Evolutionary conservation across 2,888 invertebrate genomes (phyloP).

Genomic region (Meghimatium bilineatum): DNA sequence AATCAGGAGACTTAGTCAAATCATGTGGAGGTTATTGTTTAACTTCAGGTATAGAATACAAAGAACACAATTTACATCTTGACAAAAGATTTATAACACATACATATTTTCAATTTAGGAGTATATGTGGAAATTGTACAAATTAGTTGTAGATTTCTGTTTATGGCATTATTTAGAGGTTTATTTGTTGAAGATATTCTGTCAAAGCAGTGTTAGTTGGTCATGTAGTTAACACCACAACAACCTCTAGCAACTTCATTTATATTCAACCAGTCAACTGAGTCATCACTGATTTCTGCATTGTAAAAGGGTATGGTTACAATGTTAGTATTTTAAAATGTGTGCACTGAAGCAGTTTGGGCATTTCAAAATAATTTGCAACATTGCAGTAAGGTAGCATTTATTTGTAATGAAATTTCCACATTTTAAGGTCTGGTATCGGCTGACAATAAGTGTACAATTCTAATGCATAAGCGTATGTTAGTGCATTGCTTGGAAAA

Average conservation of each 20-base stretch:
- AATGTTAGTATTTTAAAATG: not conserved
- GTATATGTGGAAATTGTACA: not conserved
- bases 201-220: slow-evolving; percentile 1
- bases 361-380: not conserved
- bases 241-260: slow-evolving; percentile 39
- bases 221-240: slow-evolving; percentile 2
- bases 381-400: not conserved
- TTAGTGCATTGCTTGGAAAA: slow-evolving; percentile 7
- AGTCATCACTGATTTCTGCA: slow-evolving; percentile 27
- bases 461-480: not conserved
- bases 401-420: not conserved
- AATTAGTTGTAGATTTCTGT: not conserved
- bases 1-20: too few species aligned
- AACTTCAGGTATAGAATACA: too few species aligned
- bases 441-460: not conserved
- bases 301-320: slow-evolving; percentile 41
- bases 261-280: slow-evolving; percentile 32
- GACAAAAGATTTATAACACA: too few species aligned
- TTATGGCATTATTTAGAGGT: slow-evolving; percentile 1
- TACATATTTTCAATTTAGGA: not conserved
- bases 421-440: not conserved
- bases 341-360: slow-evolving; percentile 4
- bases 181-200: not conserved
- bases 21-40: too few species aligned
- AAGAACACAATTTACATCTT: too few species aligned